These are phyloP conservation scores for Tylochromis polylepis DNA, from an alignment of 2,113 vertebrate species.

Conservation along the genomic window DNA sequence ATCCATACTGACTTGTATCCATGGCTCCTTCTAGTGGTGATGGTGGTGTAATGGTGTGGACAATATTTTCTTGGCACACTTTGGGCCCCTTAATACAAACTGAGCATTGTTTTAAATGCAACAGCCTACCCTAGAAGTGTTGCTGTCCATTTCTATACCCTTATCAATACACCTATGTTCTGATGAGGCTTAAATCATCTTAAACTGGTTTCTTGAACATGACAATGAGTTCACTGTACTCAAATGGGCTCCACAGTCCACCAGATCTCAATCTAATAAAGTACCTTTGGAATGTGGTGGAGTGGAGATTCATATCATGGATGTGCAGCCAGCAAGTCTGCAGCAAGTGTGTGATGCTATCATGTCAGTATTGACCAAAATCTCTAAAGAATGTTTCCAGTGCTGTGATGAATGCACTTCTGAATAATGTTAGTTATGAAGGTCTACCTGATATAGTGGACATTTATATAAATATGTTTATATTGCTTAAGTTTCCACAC, in stretches of 20 bases:
- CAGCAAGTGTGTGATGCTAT: not conserved
- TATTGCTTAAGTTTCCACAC: not conserved
- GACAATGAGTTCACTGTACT: not conserved
- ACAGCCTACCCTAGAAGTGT: not conserved
- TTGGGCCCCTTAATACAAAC: not conserved
- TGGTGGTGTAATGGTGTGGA: not conserved
- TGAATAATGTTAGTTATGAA: not conserved
- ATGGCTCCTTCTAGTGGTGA: not conserved
- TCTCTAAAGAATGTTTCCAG: not conserved
- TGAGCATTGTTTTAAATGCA: not conserved
- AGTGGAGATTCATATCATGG: not conserved
- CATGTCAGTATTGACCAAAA: not conserved
- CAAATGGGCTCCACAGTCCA: not conserved
- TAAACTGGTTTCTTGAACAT: not conserved
- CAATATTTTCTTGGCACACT: too few species aligned
- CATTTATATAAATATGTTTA: not conserved
- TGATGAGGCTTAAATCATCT: not conserved
- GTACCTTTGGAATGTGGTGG: not conserved
- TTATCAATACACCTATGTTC: not conserved
- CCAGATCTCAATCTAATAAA: not conserved
- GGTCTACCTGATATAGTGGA: not conserved
- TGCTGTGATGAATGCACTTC: not conserved
- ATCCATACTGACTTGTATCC: not conserved
- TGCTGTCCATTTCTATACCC: not conserved
- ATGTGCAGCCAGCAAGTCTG: not conserved